Conservation (phyloP, 2,797 vertebrate species). For the Acanthis flammea region DNA sequence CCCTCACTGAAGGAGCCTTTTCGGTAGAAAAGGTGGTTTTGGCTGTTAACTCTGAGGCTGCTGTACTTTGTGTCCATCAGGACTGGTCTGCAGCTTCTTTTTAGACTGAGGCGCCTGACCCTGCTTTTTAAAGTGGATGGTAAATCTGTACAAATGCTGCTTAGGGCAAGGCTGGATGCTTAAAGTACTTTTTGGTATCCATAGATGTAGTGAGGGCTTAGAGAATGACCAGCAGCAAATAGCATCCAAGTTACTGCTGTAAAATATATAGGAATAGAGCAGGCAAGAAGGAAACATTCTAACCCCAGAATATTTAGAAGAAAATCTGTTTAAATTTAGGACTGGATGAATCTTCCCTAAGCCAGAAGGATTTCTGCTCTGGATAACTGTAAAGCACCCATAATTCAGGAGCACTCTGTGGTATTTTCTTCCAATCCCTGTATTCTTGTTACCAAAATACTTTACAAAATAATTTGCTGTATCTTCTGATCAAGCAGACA, state of each 20-base stretch:
- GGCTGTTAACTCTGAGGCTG: background rate
- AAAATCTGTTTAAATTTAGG: conserved; percentile 1
- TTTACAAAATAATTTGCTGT: background rate
- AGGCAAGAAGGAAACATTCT: background rate
- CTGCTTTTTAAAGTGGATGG: conserved; percentile 6
- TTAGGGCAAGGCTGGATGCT: background rate
- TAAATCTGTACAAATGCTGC: background rate
- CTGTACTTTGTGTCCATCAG: background rate
- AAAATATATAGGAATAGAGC: background rate
- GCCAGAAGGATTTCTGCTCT: background rate
- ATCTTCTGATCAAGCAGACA: background rate
- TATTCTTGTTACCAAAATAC: background rate
- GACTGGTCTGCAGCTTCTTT: background rate
- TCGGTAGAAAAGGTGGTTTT: background rate
- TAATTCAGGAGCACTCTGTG: background rate
- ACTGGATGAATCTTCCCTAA: background rate
- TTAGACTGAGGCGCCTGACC: background rate
- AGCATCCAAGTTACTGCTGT: background rate
- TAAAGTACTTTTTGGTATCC: background rate
- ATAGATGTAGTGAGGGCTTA: background rate
- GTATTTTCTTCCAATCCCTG: background rate
- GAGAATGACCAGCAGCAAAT: background rate
- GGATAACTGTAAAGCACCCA: background rate
- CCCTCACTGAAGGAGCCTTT: conserved; percentile 4
- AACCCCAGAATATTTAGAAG: background rate